Conservation (phyloP, 2,797 vertebrate genomes). For the Tenualosa ilisha region DNA sequence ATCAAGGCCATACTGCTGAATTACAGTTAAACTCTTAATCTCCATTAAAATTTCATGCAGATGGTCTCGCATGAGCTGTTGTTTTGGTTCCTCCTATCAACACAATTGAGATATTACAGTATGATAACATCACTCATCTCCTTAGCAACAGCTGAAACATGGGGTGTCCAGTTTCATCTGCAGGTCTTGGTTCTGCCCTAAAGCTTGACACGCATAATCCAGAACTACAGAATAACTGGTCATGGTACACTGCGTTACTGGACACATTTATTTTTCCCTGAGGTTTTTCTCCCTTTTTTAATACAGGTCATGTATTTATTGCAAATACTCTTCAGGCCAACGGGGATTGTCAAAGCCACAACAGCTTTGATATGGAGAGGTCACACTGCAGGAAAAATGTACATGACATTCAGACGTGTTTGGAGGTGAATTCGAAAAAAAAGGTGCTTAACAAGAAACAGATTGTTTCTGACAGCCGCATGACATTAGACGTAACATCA, state of each 20-base stretch:
- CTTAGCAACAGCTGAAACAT: not conserved
- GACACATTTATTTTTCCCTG: not conserved
- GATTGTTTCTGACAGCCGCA: not conserved
- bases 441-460: not conserved
- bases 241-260: not conserved
- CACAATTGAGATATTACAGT: not conserved
- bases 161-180: not conserved
- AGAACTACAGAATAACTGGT: not conserved
- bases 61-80: not conserved
- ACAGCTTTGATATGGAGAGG: not conserved
- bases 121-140: not conserved
- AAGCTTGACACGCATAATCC: not conserved
- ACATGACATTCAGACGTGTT: not conserved
- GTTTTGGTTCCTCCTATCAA: constrained; percentile 6
- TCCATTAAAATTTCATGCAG: not conserved
- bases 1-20: not conserved
- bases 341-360: not conserved
- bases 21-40: not conserved
- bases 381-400: not conserved
- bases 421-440: not conserved
- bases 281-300: not conserved
- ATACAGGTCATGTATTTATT: not conserved
- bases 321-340: not conserved
- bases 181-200: not conserved
- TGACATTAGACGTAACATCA: not conserved